Evolutionary conservation across 2,113 vertebrate species (phyloP).

Genomic region (Calyptomena viridis): DNA sequence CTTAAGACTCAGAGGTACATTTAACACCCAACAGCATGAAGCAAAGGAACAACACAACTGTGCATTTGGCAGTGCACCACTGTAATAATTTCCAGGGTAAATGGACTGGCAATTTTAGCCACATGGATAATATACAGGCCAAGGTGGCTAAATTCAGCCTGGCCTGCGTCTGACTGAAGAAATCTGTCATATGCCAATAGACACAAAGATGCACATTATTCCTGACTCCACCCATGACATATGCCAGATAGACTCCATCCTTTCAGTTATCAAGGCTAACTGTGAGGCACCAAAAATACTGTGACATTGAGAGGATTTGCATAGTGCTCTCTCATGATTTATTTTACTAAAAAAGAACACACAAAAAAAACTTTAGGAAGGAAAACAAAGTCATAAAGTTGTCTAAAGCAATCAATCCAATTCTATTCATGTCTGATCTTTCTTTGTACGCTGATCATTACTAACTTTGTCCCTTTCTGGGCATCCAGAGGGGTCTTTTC

Average conservation of each 20-base stretch:
- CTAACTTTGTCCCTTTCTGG: neutral
- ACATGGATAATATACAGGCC: conserved; percentile 58
- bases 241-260: neutral
- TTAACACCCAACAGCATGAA: conserved; percentile 26
- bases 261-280: neutral
- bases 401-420: neutral
- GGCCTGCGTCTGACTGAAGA: conserved; percentile 49
- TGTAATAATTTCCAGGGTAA: conserved; percentile 30
- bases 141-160: conserved; percentile 55
- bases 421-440: neutral
- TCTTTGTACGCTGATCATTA: neutral
- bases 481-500: neutral
- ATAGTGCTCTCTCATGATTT: neutral
- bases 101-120: conserved; percentile 37
- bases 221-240: neutral
- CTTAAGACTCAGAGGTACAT: conserved; percentile 9
- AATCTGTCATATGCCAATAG: neutral
- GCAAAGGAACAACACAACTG: neutral
- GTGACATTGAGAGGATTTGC: neutral
- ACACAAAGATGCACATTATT: conserved; percentile 28
- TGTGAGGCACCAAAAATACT: neutral
- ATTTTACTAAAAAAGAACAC: neutral
- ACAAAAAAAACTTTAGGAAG: neutral
- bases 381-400: conserved; percentile 19
- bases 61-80: conserved; percentile 7